Evolutionary conservation across 2,888 invertebrate species (phyloP), one percentile per base, ranked within the genome.

Genomic region (Nomada fabriciana): DNA sequence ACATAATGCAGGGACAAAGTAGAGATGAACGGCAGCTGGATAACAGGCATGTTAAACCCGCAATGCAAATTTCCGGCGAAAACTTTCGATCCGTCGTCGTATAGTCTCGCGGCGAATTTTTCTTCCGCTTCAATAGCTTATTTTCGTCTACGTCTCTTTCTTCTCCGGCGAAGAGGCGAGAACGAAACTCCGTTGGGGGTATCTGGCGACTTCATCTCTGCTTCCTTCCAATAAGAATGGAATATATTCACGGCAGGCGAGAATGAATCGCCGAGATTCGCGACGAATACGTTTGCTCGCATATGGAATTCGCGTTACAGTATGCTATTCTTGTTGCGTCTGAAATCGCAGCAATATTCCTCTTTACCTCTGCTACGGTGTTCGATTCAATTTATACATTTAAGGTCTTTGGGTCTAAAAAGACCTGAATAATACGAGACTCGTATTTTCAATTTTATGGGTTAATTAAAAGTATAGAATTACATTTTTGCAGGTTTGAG

Each of bases 1-100:
- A 85, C 89, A 90, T 90, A 88, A 90, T 90, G 89, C 86, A 90
- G 84, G 71, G 83, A 82, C 67, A 87, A 86, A 81, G 72, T 80
- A 84, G 78, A 80, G 86, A 80, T 70, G 82, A 74, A 80, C 76
- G 71, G 53, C 65, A 74, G 76, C 79, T 47, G 23, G 53, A 60
- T 79, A 84, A 71, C 79, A 76, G 53, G 57, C 82, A 75, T 72
- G 76, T 76, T 65, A 75, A 74, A 85, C 80, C 63, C 71, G 73
- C 64, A 75, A 80, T 76, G 84, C 71, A 80, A 79, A 82, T 82
- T 78, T 72, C 64, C 55, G 43, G 70, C 4, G 75, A 72, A 82
- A 79, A 84, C 53, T 76, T 65, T 61, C 50, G 67, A 79, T 82
- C 68, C 57, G 60, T 61, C 25, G n/a, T 43, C 20, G 18, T 18